A percentile compares a stretch with the other conserved stretches of the same genome.
phyloP scores from a whole-genome alignment of 2,113 vertebrate species.

The Sceloporus tristichus region DNA sequence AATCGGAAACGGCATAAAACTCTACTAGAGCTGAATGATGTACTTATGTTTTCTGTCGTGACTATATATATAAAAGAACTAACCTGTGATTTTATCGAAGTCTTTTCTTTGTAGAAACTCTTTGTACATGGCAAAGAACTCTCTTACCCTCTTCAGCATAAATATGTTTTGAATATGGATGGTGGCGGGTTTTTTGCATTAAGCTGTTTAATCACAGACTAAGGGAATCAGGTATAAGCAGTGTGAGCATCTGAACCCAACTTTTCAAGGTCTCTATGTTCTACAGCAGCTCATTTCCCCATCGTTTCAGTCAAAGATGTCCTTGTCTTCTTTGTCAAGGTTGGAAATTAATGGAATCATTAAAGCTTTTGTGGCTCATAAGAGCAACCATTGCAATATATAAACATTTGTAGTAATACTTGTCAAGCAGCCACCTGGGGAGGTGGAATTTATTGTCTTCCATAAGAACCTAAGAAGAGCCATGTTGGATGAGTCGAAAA shows the following conservation, averaged over 20 bases:
- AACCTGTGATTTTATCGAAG: background rate
- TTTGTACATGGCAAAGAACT: background rate
- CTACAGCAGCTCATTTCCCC: constrained; percentile 3
- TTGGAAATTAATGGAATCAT: constrained; percentile 42
- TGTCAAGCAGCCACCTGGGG: background rate
- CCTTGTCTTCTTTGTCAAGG: constrained; percentile 42
- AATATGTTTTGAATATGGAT: background rate
- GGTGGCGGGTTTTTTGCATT: background rate
- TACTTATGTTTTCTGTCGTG: background rate
- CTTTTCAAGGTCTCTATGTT: constrained; percentile 12
- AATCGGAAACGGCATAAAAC: constrained; percentile 35
- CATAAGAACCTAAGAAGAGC: background rate
- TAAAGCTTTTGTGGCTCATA: constrained; percentile 6
- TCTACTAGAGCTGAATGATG: constrained; percentile 16
- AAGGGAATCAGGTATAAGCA: constrained; percentile 12
- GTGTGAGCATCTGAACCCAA: background rate
- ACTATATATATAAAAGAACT: background rate
- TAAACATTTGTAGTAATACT: background rate
- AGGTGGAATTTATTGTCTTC: background rate
- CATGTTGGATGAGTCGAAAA: background rate
- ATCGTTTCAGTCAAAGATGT: constrained; percentile 28
- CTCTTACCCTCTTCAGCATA: background rate
- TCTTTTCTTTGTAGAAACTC: background rate
- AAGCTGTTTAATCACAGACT: background rate
- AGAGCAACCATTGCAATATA: background rate